phyloP scores from a whole-genome alignment of 2,113 vertebrate species.

The Nymphicus hollandicus region DNA sequence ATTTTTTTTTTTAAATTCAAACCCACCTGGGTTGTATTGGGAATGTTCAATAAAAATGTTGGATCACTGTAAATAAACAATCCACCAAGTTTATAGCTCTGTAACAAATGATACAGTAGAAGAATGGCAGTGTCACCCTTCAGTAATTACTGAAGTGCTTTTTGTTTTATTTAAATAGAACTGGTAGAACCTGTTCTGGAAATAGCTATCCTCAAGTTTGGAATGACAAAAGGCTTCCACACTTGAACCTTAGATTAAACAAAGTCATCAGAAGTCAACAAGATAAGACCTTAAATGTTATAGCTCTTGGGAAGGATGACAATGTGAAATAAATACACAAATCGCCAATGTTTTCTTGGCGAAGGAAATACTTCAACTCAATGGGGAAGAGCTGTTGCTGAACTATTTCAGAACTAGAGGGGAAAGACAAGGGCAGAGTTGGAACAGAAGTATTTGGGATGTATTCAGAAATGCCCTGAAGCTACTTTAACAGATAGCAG shows the following conservation, averaged over 20 bases:
- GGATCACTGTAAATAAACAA: neutral
- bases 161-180: neutral
- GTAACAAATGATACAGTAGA: neutral
- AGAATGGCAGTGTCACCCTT: neutral
- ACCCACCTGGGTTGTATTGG: neutral
- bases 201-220: neutral
- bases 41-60: neutral
- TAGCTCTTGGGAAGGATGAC: neutral
- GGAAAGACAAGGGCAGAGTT: neutral
- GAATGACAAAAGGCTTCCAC: slow-evolving; percentile 15
- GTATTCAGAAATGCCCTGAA: neutral
- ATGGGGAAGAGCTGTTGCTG: neutral
- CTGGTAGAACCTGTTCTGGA: slow-evolving; percentile 18
- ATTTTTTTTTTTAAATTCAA: neutral
- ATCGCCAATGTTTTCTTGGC: neutral
- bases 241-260: slow-evolving; percentile 26
- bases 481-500: neutral
- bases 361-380: neutral
- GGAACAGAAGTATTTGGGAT: neutral
- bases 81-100: neutral
- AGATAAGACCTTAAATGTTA: neutral
- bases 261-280: neutral
- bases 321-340: neutral
- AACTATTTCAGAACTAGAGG: neutral
- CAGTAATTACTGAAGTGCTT: neutral